Conservation (phyloP, 35 echinoderm and acorn worm species). For the Acanthaster planci region DNA sequence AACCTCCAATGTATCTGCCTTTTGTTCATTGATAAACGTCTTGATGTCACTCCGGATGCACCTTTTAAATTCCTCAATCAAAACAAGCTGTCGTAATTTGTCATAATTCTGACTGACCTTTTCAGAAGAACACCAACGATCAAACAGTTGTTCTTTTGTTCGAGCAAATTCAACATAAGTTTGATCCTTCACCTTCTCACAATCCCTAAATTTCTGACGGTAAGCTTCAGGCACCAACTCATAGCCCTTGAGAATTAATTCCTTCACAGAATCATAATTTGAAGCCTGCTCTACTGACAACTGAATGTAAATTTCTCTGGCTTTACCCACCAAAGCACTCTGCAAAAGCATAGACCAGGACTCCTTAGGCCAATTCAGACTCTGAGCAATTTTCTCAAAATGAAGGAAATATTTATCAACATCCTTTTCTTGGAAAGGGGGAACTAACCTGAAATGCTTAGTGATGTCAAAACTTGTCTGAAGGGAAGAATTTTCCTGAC, state of each 20-base stretch:
- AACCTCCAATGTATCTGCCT: slow-evolving; percentile 6
- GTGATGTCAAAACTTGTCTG: slow-evolving; percentile 9
- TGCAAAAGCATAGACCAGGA: slow-evolving; percentile 39
- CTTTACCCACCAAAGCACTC: slow-evolving; percentile 41
- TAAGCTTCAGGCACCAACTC: slow-evolving; percentile 52
- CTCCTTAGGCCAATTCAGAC: slow-evolving; percentile 24
- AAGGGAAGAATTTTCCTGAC: background rate
- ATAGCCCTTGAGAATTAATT: slow-evolving; percentile 29
- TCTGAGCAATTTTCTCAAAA: slow-evolving; percentile 12
- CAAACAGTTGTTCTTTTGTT: slow-evolving; percentile 35
- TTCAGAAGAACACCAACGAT: slow-evolving; percentile 36
- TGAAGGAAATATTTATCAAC: slow-evolving; percentile 38
- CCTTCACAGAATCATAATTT: slow-evolving; percentile 39
- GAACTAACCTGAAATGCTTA: slow-evolving; percentile 29
- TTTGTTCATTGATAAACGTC: slow-evolving; percentile 46
- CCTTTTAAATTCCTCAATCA: slow-evolving; percentile 64
- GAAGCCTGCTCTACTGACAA: background rate
- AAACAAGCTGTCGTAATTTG: slow-evolving; percentile 44
- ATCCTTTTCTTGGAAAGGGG: slow-evolving; percentile 43
- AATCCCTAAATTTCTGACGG: slow-evolving; percentile 39
- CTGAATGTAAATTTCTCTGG: slow-evolving; percentile 22
- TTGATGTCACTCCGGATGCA: slow-evolving; percentile 42
- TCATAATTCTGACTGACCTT: slow-evolving; percentile 37
- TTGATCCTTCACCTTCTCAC: slow-evolving; percentile 9
- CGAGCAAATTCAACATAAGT: slow-evolving; percentile 41